Evolutionary conservation across 2,113 vertebrate genomes (phyloP).

Genomic region (Oncorhynchus kisutch): DNA sequence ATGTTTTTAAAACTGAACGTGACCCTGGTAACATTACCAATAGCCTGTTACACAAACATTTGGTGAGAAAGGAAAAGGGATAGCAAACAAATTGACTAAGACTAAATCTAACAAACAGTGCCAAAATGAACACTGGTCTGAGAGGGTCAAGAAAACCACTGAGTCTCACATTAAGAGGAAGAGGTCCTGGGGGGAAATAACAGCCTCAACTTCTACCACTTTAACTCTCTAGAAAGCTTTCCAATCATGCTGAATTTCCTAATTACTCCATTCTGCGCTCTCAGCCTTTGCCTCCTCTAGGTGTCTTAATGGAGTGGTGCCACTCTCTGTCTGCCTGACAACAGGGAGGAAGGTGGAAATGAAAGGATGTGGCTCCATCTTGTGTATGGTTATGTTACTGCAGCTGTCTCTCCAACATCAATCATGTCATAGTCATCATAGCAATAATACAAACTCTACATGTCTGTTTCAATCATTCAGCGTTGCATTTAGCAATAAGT

Average conservation of each 20-base stretch:
- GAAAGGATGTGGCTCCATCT: slow-evolving; percentile 50
- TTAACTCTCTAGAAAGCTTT: slow-evolving; percentile 23
- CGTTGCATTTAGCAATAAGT: too few species aligned
- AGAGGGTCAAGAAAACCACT: too few species aligned
- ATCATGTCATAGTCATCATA: neutral
- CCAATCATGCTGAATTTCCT: slow-evolving; percentile 49
- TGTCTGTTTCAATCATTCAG: neutral
- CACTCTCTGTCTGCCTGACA: neutral
- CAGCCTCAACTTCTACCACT: slow-evolving; percentile 1
- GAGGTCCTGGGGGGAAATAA: neutral
- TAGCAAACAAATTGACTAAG: too few species aligned
- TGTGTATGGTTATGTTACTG: slow-evolving; percentile 48
- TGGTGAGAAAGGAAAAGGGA: too few species aligned
- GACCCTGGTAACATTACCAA: too few species aligned
- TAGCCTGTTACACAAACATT: too few species aligned
- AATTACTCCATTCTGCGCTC: slow-evolving; percentile 41
- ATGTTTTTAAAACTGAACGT: too few species aligned
- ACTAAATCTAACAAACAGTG: too few species aligned
- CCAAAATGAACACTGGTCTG: too few species aligned
- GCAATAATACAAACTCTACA: neutral
- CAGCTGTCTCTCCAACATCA: slow-evolving; percentile 28
- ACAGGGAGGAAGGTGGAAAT: slow-evolving; percentile 16
- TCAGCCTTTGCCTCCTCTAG: slow-evolving; percentile 28
- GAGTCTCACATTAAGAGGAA: neutral
- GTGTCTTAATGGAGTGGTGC: neutral